Base-by-base conservation (phyloP, 1,140 invertebrate genomes). In the Schlechtendalia chinensis region DNA sequence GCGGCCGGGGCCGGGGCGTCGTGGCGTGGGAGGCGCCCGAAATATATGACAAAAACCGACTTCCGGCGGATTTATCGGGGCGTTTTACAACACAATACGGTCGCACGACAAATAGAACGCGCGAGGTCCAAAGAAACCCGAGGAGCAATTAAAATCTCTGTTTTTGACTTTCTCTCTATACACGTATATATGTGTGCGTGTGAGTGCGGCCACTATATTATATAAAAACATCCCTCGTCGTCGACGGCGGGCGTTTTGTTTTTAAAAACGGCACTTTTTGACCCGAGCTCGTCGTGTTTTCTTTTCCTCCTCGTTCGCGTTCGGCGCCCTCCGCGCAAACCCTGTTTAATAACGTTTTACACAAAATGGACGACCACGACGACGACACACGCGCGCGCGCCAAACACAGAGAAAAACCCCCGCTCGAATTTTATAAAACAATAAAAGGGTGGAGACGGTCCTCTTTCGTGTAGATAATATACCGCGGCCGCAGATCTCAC, bases 341-440 rank as follows among this genome's bases (percentile, higher is more conserved):
- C 47, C 69, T 54, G 69, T 53, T 72, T 72, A 72, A 53, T 72
- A 72, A 72, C 69, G 69, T 72, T 72, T 72, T 72, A 72, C 69
- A 72, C 69, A 54, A 54, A 72, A 72, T 22, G 69, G 47, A 72
- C 24, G 69, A 72, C 69, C 50, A 29, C 50, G 47, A 10, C 14
- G 39, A n/a, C 39, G 4, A 27, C 67, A 50, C n/a, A 17, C 63
- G 11, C 16, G 3, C 29, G 5, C 11, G 22, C 22, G 16, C 6
- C 67, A 24, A 50, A 69, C 22, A 69, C 39, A 69, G 39, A 69
- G 39, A 69, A 69, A 69, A 69, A 50, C 22, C 45, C n/a, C 67
- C 67, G 50, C 67, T 69, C 22, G 22, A 47, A 69, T 69, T 69
- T 69, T 69, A 69, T 69, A 69, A 50, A 69, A 69, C 67, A 69